Conservation (phyloP, 2,113 vertebrate genomes). For the Camelus dromedarius region DNA sequence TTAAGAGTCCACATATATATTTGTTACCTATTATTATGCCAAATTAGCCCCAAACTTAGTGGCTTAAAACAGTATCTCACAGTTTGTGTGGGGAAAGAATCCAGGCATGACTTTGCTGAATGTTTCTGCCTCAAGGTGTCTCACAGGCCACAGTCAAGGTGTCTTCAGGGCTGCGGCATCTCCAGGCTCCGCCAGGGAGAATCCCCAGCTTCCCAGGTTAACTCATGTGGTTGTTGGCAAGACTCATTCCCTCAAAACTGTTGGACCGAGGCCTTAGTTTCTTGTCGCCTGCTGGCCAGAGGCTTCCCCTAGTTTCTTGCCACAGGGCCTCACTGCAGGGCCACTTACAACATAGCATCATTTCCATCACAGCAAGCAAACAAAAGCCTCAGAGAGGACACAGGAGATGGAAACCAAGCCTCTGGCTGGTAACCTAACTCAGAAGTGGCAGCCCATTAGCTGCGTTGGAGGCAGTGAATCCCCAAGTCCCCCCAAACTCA, state of each 20-base stretch:
- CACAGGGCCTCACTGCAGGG: neutral
- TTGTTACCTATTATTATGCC: neutral
- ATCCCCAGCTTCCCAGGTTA: neutral
- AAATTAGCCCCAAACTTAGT: neutral
- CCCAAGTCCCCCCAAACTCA: neutral
- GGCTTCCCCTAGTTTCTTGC: neutral
- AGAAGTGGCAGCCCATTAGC: neutral
- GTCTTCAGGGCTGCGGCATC: neutral
- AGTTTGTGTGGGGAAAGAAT: neutral
- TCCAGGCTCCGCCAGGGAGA: neutral
- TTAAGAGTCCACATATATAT: neutral
- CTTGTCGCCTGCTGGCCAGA: neutral
- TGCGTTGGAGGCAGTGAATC: neutral
- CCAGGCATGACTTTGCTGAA: neutral
- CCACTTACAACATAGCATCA: neutral
- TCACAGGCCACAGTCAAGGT: rapidly evolving
- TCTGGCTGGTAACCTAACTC: neutral
- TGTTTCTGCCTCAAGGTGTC: neutral
- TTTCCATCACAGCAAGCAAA: neutral
- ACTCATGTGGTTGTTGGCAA: neutral
- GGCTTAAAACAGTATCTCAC: neutral
- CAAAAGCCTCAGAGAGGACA: neutral
- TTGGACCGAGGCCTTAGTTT: neutral
- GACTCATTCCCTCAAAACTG: neutral
- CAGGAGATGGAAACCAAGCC: neutral